Evolutionary conservation across 1,140 invertebrate genomes (phyloP).

Genomic region (Sarcophaga bullata): DNA sequence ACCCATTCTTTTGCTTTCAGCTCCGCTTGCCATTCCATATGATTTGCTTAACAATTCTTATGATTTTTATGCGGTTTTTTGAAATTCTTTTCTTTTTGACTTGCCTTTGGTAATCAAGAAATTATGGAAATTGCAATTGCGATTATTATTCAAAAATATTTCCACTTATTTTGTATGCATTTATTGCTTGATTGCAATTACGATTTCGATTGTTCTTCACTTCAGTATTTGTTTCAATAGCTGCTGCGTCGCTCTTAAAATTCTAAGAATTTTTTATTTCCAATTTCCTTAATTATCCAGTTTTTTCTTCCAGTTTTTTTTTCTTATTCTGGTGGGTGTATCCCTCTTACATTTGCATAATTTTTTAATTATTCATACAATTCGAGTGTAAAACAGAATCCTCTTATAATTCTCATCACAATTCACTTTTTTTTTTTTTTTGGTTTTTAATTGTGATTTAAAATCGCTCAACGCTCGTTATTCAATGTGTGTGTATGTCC

Average conservation of each 20-base stretch:
- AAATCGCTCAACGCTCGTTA: neutral
- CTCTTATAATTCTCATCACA: neutral
- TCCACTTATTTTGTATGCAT: neutral
- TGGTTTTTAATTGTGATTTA: neutral
- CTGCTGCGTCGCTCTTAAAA: neutral
- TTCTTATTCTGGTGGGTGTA: constrained; percentile 14
- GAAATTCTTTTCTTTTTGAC: neutral
- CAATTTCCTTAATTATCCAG: constrained; percentile 8
- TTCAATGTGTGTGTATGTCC: neutral
- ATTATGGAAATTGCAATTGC: constrained; percentile 36
- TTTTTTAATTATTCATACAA: constrained; percentile 33
- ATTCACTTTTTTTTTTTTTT: neutral
- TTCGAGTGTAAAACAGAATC: constrained; percentile 13
- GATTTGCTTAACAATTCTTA: neutral
- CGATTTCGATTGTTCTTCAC: neutral
- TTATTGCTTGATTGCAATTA: constrained; percentile 33
- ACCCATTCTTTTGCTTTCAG: neutral
- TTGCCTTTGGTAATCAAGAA: neutral
- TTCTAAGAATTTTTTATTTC: neutral
- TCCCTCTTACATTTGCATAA: constrained; percentile 36
- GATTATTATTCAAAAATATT: neutral
- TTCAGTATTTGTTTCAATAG: neutral
- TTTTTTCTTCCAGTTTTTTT: neutral
- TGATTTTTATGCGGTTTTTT: constrained; percentile 21
- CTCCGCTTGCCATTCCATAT: too few species aligned